Conservation (phyloP, 1,140 invertebrate genomes). For the Drosophila pachea region DNA sequence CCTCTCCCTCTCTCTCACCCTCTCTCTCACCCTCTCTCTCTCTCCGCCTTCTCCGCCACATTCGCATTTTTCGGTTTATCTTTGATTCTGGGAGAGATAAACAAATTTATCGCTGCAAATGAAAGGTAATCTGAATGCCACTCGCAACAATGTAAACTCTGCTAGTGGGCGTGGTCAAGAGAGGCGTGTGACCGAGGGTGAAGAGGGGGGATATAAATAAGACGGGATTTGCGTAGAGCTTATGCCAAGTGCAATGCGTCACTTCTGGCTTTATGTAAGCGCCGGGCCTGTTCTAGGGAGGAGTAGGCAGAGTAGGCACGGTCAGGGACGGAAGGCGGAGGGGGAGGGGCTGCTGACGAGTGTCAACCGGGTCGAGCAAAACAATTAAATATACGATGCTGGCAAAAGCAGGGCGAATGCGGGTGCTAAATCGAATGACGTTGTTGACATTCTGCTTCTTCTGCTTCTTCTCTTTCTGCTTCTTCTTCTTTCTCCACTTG, state of each 20-base stretch:
- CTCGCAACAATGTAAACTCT: slow-evolving; percentile 10
- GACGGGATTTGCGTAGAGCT: slow-evolving; percentile 4
- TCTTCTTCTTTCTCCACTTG: no score
- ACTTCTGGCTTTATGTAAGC: slow-evolving; percentile 19
- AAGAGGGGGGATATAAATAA: slow-evolving; percentile 23
- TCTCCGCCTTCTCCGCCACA: no score
- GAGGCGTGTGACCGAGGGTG: not conserved
- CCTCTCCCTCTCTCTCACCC: not conserved
- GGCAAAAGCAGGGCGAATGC: slow-evolving; percentile 12
- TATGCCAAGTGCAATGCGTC: slow-evolving; percentile 26
- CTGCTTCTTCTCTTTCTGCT: no score
- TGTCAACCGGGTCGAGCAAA: slow-evolving; percentile 17
- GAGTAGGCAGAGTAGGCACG: not conserved
- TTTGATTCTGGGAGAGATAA: slow-evolving; percentile 28
- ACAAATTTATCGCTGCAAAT: slow-evolving; percentile 69
- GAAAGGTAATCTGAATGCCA: slow-evolving; percentile 28
- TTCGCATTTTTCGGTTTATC: not conserved
- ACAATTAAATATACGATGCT: slow-evolving; percentile 29
- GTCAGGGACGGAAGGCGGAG: not conserved
- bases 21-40: not conserved
- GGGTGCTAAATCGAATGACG: slow-evolving; percentile 36
- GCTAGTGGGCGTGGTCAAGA: not conserved
- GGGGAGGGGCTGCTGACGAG: not conserved
- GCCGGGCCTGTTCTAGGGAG: not conserved
- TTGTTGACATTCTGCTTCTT: slow-evolving; percentile 4